Evolutionary conservation across 2,113 vertebrate species (phyloP).

Genomic region (Leucopternis melanops): DNA sequence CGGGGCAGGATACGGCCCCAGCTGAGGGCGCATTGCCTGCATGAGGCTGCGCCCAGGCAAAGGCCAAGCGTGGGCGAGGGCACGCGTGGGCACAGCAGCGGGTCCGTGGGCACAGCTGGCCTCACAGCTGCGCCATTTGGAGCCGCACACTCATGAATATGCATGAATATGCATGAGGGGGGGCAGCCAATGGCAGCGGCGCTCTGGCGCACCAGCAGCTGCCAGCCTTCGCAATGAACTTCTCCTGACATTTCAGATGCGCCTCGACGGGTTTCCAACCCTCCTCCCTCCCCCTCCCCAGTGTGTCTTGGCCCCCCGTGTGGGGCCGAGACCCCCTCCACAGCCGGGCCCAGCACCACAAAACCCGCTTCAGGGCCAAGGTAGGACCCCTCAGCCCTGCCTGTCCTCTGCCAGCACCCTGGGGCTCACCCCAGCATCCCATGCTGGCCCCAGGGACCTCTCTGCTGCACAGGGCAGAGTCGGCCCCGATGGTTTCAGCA

Average conservation of each 20-base stretch:
- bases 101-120: slow-evolving; percentile 70
- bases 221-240: slow-evolving; percentile 70
- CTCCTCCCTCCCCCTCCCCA: not conserved
- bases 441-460: not conserved
- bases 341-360: no score
- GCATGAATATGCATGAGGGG: slow-evolving; percentile 42
- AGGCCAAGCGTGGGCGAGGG: not conserved
- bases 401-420: no score
- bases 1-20: not conserved
- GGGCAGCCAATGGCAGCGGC: slow-evolving; percentile 63
- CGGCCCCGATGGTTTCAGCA: not conserved
- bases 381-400: not conserved
- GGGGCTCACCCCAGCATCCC: not conserved
- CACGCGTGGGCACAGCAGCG: not conserved
- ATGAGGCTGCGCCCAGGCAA: not conserved
- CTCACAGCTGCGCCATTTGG: slow-evolving; percentile 76
- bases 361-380: accelerated
- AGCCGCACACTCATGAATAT: slow-evolving; percentile 65
- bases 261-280: slow-evolving; percentile 32
- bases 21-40: accelerated
- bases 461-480: not conserved
- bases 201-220: slow-evolving; percentile 63
- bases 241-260: slow-evolving; percentile 70
- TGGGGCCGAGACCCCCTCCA: not conserved
- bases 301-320: accelerated